phyloP scores from a whole-genome alignment of 2,888 invertebrate genomes.

The Hypercompe scribonia region DNA sequence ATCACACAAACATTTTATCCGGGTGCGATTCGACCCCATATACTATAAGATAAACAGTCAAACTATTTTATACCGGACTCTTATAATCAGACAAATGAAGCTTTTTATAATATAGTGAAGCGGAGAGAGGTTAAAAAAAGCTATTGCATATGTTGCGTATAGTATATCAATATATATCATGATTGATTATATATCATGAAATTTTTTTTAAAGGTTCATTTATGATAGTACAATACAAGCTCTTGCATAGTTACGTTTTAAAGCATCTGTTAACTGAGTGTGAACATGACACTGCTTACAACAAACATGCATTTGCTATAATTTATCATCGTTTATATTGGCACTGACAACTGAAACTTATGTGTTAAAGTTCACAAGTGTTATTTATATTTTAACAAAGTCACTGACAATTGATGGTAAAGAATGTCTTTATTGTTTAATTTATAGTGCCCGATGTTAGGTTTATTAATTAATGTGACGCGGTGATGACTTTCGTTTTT shows the following conservation, averaged over 20 bases:
- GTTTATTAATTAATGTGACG: constrained; percentile 39
- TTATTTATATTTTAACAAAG: constrained; percentile 54
- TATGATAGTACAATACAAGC: background rate
- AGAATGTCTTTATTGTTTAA: constrained; percentile 28
- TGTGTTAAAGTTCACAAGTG: constrained; percentile 62
- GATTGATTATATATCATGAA: background rate
- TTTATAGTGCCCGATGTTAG: constrained; percentile 40
- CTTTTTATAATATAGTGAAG: background rate
- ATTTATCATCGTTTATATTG: constrained; percentile 34
- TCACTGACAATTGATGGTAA: constrained; percentile 52
- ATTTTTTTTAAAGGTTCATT: background rate
- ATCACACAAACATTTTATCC: too few relatives aligned
- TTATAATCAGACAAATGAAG: background rate
- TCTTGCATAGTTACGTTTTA: background rate
- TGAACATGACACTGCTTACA: background rate
- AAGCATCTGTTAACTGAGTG: background rate
- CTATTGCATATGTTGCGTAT: background rate
- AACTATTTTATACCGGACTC: too few relatives aligned
- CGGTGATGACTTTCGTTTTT: constrained; percentile 27
- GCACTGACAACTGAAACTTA: constrained; percentile 54
- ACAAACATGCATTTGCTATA: constrained; percentile 25
- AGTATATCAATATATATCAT: background rate
- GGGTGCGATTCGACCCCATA: too few relatives aligned
- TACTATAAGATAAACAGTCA: too few relatives aligned
- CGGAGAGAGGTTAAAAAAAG: background rate